Percentiles rank a stretch among this genome's conserved stretches.
phyloP scores from a whole-genome alignment of 2,113 vertebrate species.

The Gymnobelideus leadbeateri region DNA sequence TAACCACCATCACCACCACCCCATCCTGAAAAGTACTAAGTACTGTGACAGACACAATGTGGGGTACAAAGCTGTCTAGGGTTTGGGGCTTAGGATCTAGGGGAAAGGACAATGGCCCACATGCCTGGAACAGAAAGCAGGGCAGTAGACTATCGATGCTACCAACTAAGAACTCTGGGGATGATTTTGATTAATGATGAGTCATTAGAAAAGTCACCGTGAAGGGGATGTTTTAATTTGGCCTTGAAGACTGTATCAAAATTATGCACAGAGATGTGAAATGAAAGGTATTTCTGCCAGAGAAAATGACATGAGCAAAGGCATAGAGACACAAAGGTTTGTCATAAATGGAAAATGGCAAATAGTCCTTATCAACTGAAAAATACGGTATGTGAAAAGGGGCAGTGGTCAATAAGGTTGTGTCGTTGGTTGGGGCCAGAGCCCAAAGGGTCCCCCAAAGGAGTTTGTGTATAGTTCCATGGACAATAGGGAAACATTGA shows the following conservation, averaged over 20 bases:
- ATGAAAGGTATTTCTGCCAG: background rate
- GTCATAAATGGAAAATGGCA: background rate
- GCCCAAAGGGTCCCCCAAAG: constrained; percentile 15
- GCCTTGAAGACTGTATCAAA: constrained; percentile 11
- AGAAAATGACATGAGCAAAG: constrained; percentile 39
- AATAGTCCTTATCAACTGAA: constrained; percentile 7
- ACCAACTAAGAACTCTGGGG: background rate
- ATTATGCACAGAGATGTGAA: background rate
- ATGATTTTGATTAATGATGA: background rate
- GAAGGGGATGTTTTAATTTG: background rate
- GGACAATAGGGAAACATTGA: background rate
- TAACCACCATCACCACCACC: background rate
- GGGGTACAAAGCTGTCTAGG: background rate
- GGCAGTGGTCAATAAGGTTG: background rate
- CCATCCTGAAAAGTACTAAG: background rate
- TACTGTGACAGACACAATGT: background rate
- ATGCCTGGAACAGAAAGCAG: no score
- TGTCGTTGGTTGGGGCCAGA: background rate
- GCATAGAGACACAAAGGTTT: background rate
- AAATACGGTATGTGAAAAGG: background rate
- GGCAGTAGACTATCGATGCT: background rate
- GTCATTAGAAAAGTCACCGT: background rate
- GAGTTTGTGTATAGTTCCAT: background rate
- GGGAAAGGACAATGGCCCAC: background rate
- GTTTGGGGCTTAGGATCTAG: background rate